These are phyloP conservation scores for Malacoraja senta DNA, from an alignment of 2,797 vertebrate species.

Conservation along the genomic window DNA sequence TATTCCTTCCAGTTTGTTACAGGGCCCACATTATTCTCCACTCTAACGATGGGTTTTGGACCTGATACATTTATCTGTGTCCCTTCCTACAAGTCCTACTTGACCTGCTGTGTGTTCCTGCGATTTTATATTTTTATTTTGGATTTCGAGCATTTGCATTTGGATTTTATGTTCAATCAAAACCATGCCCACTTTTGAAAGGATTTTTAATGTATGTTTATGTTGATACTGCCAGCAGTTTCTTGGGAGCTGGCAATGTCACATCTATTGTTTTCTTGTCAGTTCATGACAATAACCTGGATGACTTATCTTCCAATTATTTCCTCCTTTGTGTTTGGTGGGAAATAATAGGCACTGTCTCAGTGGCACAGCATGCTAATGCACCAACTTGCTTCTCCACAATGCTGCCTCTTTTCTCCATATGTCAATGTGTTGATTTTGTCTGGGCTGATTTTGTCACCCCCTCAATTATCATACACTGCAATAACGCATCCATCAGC, in stretches of 20 bases:
- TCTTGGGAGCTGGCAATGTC: neutral
- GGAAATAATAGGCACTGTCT: neutral
- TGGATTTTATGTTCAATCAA: neutral
- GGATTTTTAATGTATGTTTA: neutral
- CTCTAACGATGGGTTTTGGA: neutral
- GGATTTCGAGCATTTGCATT: too few relatives aligned
- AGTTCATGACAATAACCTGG: neutral
- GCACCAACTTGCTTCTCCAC: neutral
- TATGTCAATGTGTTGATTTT: neutral
- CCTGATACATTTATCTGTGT: too few relatives aligned
- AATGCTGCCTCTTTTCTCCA: neutral
- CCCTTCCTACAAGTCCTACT: too few relatives aligned
- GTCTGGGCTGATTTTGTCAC: neutral
- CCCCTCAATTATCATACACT: neutral
- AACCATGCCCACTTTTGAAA: neutral
- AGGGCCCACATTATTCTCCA: neutral
- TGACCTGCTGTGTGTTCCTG: too few relatives aligned
- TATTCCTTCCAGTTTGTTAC: neutral
- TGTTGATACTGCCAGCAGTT: neutral
- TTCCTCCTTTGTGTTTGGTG: neutral
- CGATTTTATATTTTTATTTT: too few relatives aligned
- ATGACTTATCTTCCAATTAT: neutral
- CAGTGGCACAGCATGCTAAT: neutral
- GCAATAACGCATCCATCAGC: neutral
- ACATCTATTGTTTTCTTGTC: neutral